These are phyloP conservation scores for Coelinius sp. DNA, from an alignment of 2,888 invertebrate genomes.

Conservation along the genomic window DNA sequence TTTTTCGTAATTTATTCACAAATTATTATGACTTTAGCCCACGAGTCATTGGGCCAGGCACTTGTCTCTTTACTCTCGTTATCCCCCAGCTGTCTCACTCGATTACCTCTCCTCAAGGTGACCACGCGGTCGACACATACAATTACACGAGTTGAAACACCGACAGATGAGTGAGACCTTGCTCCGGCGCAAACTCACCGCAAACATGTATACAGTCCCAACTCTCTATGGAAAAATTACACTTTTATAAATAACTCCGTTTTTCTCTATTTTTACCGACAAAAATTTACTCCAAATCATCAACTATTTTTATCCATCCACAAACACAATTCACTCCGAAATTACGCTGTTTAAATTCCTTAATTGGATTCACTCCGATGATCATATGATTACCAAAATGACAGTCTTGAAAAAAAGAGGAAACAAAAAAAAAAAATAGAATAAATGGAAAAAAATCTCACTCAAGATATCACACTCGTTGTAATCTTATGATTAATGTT, in stretches of 20 bases:
- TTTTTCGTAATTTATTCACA: background rate
- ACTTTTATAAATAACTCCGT: background rate
- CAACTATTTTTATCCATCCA: background rate
- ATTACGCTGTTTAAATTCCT: background rate
- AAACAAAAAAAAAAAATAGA: background rate
- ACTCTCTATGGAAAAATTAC: conserved; percentile 12
- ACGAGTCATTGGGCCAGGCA: background rate
- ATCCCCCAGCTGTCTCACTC: conserved; percentile 21
- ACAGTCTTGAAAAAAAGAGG: background rate
- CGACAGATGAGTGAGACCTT: conserved; percentile 12
- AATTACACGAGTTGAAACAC: background rate
- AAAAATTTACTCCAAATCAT: background rate
- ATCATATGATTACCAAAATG: background rate
- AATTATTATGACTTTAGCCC: background rate
- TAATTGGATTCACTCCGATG: background rate
- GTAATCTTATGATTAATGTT: background rate
- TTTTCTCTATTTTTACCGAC: background rate
- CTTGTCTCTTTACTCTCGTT: conserved; percentile 22
- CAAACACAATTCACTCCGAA: background rate
- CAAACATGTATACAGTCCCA: conserved; percentile 13
- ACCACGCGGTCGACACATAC: conserved; percentile 24
- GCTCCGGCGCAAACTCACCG: conserved; percentile 22
- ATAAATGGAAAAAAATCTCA: background rate
- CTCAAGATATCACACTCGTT: conserved; percentile 15
- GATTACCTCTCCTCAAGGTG: conserved; percentile 25